Evolutionary conservation across 1,140 invertebrate species (phyloP), one percentile per base, ranked within the genome.

Genomic region (Pseudomyrmex flavicornis): DNA sequence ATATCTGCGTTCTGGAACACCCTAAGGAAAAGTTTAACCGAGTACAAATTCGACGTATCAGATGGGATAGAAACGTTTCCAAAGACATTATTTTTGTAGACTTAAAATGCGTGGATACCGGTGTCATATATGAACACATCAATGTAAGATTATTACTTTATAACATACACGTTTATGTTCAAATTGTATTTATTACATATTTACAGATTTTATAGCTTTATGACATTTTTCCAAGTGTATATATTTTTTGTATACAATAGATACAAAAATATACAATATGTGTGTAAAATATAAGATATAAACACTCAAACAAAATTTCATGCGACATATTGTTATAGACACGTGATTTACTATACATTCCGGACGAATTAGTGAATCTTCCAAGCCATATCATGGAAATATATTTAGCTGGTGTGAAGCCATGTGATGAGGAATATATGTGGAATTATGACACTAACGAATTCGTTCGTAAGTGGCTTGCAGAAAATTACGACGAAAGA

Each of bases 401-500:
- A 72, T 93, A 91, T 85, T 62, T 94, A 63, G 68, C 84, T 61
- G 86, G 85, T 56, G 83, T 94, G 72, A 65, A 74, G 22, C 93
- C 93, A 22, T 91, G 82, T 58, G 94, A 94, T 72, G 52, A 93
- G 13, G 93, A 94, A 87, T 89, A 88, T 80, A 87, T 85, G 35
- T 94, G 94, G 94, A 93, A 91, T 85, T 22, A 85, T 35, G 73
- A 61, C 26, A 91, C 91, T 15, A 90, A 84, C 59, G 66, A 91
- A 12, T 22, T 59, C 2, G 83, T 72, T 48, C 66, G 89, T 5
- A 7, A 88, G 1, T 94, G 93, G 93, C 92, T 92, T 48, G n/a
- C 72, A 7, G 75, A 90, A 46, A 89, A 91, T 73, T 73, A 79
- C 1, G 84, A 85, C 46, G 20, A 58, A 13, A 85, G 86, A 0